Base-by-base conservation (phyloP, 2,888 invertebrate species). In the Caenorhabditis sulstoni region DNA sequence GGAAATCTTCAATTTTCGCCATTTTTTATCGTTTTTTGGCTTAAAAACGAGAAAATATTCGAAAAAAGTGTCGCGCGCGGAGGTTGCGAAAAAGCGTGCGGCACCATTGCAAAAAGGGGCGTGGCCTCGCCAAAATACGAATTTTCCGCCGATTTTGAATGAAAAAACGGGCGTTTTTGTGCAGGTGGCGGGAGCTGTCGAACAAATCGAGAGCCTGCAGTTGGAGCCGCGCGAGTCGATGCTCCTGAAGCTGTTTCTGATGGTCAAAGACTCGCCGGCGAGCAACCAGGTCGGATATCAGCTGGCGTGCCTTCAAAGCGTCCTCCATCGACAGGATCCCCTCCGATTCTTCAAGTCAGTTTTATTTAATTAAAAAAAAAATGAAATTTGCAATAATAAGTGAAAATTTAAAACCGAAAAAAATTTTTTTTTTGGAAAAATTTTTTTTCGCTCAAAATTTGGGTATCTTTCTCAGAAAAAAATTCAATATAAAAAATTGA, bases 281-380 rank as follows among this genome's bases (percentile, higher is more conserved):
- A 77, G 75, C 20, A 71, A 61, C 57, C 81, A 76, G 44, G 39
- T 84, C 44, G 81, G 75, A 23, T 78, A 81, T 45, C 85, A 87
- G 59, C 55, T 88, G 39, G 82, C 82, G n/a, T 78, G 85, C 18
- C 79, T 87, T 57, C 87, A 88, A 35, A 80, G 77, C 29, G 23
- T 83, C 7, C 49, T 68, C 8, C 81, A 86, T 67, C 68, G 82
- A 23, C 50, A 23, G 16, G 87, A 87, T 53, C 83, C 86, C 4
- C 57, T 85, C n/a, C 79, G 87, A 16, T 86, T 82, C 58, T 59
- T 81, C 50, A 86, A 84, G 81, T 35, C 16, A 20, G 2, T 16
- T 45, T 39, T 50, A 1, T n/a, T 11, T 12, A 1, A 11, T 20
- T 20, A 9, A 47, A 39, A 41, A 47, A 39, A 41, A n/a, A 20